Base-by-base conservation (phyloP, 2,797 vertebrate genomes). In the Hydrophis major region DNA sequence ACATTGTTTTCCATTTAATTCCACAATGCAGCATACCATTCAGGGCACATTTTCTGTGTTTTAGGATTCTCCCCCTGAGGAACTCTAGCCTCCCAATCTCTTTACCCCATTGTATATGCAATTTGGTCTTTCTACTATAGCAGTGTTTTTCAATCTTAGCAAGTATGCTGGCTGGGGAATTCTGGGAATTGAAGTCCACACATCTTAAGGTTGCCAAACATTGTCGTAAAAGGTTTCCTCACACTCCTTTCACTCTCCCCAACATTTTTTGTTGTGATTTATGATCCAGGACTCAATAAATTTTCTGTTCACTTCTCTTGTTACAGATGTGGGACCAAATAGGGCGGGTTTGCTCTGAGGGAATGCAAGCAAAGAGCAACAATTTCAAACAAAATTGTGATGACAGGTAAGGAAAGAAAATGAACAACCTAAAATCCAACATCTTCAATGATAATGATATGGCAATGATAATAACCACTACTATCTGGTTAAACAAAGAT, bases 261-360 rank as follows among this genome's bases (percentile, higher is more conserved):
- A 47, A 47, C 78, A 83, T 10, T 47, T 5, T 87, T 18, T 28
- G 11, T 32, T 22, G 83, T 74, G 14, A 22, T 55, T 61, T 16
- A 10, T 74, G 83, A 63, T 42, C 2, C n/a, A 57, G 57, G 22
- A 78, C 88, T 78, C 12, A 78, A 88, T 14, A 53, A 12, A 14
- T 56, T 89, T 89, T 63, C 57, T 91, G 13, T 50, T 53, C n/a
- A 18, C 57, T 53, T 10, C 28, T 89, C 59, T 93, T 50, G 0
- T 86, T 87, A 69, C 18, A 93, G 93, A 93, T 93, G 93, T 86
- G 93, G 90, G 59, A 93, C 69, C 90, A 91, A 50, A 91, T 56
- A 56, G 93, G 69, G 22, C 3, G 32, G 14, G 25, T 86, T 56
- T 86, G 69, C 53, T 28, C 87, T n/a, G 87, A 93, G 66, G 87